phyloP scores from a whole-genome alignment of 2,113 vertebrate genomes.

The Beaufortia kweichowensis region DNA sequence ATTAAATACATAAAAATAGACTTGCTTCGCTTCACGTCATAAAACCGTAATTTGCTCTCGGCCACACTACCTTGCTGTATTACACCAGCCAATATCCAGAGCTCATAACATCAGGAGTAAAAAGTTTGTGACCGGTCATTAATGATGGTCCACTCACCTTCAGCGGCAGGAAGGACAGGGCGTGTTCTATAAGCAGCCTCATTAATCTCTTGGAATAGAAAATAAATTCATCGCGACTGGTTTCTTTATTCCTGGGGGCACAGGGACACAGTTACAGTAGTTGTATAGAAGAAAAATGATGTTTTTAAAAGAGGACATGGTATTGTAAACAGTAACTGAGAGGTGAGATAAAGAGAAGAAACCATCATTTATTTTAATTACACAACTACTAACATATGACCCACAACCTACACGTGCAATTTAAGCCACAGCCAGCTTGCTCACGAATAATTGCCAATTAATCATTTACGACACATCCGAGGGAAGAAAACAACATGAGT shows the following conservation, averaged over 20 bases:
- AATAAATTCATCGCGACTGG: constrained; percentile 88
- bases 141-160: constrained; percentile 70
- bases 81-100: neutral
- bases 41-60: neutral
- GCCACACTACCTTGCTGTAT: neutral
- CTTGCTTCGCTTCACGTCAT: neutral
- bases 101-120: neutral
- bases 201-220: constrained; percentile 94
- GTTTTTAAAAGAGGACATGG: neutral
- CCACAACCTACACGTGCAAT: neutral
- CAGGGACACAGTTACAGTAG: constrained; percentile 4
- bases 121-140: neutral
- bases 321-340: neutral
- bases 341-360: neutral
- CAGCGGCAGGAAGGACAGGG: constrained; percentile 87
- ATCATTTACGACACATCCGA: neutral
- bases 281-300: constrained; percentile 2
- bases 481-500: too few relatives aligned
- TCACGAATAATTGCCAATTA: neutral
- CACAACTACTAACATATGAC: neutral
- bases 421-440: neutral
- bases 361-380: neutral
- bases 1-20: constrained; percentile 2
- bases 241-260: constrained; percentile 84
- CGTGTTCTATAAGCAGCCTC: constrained; percentile 87